phyloP scores from a whole-genome alignment of 2,113 vertebrate genomes.

The Vidua macroura region DNA sequence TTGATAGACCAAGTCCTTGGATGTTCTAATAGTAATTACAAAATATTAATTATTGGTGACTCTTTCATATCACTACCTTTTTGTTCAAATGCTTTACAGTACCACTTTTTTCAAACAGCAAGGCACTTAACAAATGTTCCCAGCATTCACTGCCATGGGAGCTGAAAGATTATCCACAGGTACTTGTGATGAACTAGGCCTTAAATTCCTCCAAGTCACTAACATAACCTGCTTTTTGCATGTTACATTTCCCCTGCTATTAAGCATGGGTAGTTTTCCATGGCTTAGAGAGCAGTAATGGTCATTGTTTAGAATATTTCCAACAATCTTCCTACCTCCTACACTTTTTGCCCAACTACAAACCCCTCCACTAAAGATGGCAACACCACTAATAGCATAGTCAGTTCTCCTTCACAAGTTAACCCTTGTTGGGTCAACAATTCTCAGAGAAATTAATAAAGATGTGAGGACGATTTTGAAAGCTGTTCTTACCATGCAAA shows the following conservation, averaged over 20 bases:
- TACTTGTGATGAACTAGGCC: not conserved
- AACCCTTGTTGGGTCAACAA: not conserved
- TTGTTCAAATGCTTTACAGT: not conserved
- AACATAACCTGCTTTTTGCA: not conserved
- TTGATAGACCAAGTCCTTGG: not conserved
- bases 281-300: not conserved
- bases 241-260: not conserved
- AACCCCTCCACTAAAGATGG: not conserved
- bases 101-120: not conserved
- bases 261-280: not conserved
- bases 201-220: not conserved
- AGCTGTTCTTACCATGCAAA: not conserved
- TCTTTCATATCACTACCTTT: not conserved
- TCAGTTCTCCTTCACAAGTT: not conserved
- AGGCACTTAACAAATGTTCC: not conserved
- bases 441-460: not conserved
- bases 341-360: not conserved
- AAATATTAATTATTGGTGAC: not conserved
- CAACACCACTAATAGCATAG: not conserved
- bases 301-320: not conserved
- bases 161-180: not conserved
- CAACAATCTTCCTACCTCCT: not conserved
- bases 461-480: not conserved
- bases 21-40: not conserved
- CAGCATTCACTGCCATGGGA: not conserved